Percentiles rank a stretch among this genome's conserved stretches.
phyloP scores from a whole-genome alignment of 2,888 invertebrate genomes.

The Agelastica alni region DNA sequence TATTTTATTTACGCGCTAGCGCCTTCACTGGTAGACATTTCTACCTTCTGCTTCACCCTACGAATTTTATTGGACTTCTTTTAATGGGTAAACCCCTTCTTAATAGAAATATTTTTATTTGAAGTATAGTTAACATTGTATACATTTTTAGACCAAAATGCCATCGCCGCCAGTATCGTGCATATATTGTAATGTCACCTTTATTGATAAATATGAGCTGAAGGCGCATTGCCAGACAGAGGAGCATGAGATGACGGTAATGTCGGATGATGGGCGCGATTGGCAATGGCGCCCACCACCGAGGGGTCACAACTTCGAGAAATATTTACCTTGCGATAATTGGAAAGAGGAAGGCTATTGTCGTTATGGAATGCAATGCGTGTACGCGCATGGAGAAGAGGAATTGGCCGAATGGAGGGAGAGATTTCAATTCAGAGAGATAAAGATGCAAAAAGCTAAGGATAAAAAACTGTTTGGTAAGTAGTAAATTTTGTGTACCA shows the following conservation, averaged over 20 bases:
- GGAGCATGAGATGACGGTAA: slow-evolving; percentile 63
- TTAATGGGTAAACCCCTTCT: too few species aligned
- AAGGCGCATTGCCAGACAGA: slow-evolving; percentile 66
- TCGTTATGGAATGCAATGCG: slow-evolving; percentile 72
- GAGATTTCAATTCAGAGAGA: slow-evolving; percentile 68
- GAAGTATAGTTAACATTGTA: too few species aligned
- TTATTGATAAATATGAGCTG: slow-evolving; percentile 60
- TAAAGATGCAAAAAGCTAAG: slow-evolving; percentile 66
- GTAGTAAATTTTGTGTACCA: too few species aligned
- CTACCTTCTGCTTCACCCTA: too few species aligned
- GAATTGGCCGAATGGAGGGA: slow-evolving; percentile 77
- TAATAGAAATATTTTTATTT: too few species aligned
- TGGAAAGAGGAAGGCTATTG: slow-evolving; percentile 64
- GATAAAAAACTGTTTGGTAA: slow-evolving; percentile 70
- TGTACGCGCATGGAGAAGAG: slow-evolving; percentile 72
- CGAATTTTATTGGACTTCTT: too few species aligned
- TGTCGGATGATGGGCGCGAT: slow-evolving; percentile 71
- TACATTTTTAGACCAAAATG: slow-evolving; percentile 33
- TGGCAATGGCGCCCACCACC: slow-evolving; percentile 73
- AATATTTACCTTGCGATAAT: slow-evolving; percentile 67
- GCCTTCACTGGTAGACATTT: too few species aligned
- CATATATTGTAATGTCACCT: slow-evolving; percentile 64
- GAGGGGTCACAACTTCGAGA: slow-evolving; percentile 67
- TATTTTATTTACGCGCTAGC: too few species aligned
- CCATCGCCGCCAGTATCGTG: slow-evolving; percentile 50